Evolutionary conservation across 2,797 vertebrate genomes (phyloP), one percentile per base, ranked within the genome.

Genomic region (Gastrophryne carolinensis): DNA sequence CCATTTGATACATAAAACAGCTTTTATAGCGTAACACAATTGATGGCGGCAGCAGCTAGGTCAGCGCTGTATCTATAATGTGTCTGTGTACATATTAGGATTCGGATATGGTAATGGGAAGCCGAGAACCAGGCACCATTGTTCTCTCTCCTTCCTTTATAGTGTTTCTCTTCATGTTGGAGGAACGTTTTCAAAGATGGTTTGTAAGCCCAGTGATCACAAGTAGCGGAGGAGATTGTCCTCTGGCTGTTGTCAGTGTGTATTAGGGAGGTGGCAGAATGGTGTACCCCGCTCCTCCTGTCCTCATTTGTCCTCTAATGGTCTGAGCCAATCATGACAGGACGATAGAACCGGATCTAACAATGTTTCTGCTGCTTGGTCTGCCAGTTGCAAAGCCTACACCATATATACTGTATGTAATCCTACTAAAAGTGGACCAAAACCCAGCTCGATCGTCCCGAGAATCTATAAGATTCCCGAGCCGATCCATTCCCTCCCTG

Each of bases 201-300:
- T 30, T 65, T 30, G 44, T 50, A 47, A 29, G 30, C 26, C 12
- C 19, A 29, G 35, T 17, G 35, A 13, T 39, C 17, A 7, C 19
- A 53, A 19, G 49, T 12, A 37, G 3, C 32, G 15, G 15, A 44
- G 23, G 64, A 23, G 24, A 67, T 23, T 39, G 23, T 27, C 64
- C 49, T 54, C 49, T 54, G 49, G 64, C 64, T 26, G 26, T 37
- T 67, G 64, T 67, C 64, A 67, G 21, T 67, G 64, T 67, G 30
- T 13, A 49, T 54, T 67, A 67, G 12, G 32, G 30, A 17, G 35
- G 21, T 23, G 17, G 21, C 64, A 26, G 30, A 39, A 47, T 12
- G 32, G 9, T 5, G 5, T n/a, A 11, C 49, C 19, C 47, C 49
- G 15, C 32, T 37, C 32, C 3, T 23, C n/a, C 5, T 27, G 49